phyloP scores from a whole-genome alignment of 1,140 invertebrate genomes.

The Bombus breviceps region DNA sequence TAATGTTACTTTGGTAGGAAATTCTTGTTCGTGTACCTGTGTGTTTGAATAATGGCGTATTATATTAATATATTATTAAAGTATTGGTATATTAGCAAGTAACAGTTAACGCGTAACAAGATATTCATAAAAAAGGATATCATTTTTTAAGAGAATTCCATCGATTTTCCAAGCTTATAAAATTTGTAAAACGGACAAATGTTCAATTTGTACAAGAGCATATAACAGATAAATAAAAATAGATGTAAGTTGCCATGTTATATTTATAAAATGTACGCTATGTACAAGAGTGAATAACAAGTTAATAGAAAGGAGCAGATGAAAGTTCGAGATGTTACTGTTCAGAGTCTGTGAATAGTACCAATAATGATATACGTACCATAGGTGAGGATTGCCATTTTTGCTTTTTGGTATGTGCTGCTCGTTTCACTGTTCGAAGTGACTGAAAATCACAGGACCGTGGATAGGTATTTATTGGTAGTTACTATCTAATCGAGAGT shows the following conservation, averaged over 20 bases:
- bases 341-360: not conserved
- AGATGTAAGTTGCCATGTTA: too few species aligned
- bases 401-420: not conserved
- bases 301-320: too few species aligned
- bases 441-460: not conserved
- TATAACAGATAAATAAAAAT: not conserved
- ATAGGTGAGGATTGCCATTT: slow-evolving; percentile 37
- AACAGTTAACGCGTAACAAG: too few species aligned
- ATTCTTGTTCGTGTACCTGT: not conserved
- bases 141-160: not conserved
- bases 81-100: too few species aligned
- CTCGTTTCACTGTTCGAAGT: not conserved
- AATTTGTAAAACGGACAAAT: not conserved
- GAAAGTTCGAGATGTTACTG: too few species aligned
- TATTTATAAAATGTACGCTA: not conserved
- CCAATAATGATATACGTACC: slow-evolving; percentile 37
- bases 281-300: not conserved
- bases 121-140: too few species aligned
- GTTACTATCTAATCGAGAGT: slow-evolving; percentile 65
- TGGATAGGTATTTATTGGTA: slow-evolving; percentile 54
- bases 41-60: not conserved
- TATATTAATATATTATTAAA: too few species aligned
- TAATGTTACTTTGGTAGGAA: not conserved
- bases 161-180: not conserved
- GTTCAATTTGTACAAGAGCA: not conserved